Conservation (phyloP, 2,888 invertebrate species). For the Apodemia duryi region DNA sequence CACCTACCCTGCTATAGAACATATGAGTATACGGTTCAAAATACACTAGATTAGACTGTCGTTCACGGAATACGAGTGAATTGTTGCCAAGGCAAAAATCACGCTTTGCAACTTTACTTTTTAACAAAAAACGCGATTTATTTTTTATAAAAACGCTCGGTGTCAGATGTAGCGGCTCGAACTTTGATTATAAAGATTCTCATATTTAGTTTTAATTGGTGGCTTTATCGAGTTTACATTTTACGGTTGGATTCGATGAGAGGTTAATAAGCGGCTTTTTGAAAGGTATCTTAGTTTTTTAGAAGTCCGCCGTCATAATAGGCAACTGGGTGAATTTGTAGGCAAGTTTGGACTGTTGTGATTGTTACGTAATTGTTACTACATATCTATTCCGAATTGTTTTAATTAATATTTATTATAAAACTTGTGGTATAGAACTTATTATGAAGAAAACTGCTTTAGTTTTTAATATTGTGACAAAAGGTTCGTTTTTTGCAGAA, state of each 20-base stretch:
- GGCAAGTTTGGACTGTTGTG: constrained; percentile 30
- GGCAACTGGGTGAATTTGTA: constrained; percentile 47
- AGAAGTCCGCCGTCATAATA: constrained; percentile 65
- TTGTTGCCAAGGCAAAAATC: constrained; percentile 60
- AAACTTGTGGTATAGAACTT: constrained; percentile 16
- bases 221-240: constrained; percentile 80
- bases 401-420: constrained; percentile 32
- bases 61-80: constrained; percentile 27
- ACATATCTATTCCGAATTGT: constrained; percentile 29
- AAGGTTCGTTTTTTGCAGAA: no score
- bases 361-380: constrained; percentile 33
- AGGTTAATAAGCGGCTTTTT: constrained; percentile 79
- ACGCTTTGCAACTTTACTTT: constrained; percentile 27
- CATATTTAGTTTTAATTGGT: constrained; percentile 80
- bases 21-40: constrained; percentile 48
- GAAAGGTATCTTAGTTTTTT: constrained; percentile 73
- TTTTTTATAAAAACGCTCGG: constrained; percentile 55
- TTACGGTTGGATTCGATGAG: constrained; percentile 78
- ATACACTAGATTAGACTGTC: constrained; percentile 27
- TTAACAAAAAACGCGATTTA: constrained; percentile 45
- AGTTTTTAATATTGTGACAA: neutral
- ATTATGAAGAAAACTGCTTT: neutral
- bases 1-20: constrained; percentile 64
- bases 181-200: constrained; percentile 78
- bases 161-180: constrained; percentile 76